A percentile compares a stretch with the other conserved stretches of the same genome.
These are phyloP conservation scores for Micromesistius poutassou DNA, from an alignment of 2,797 vertebrate species.

Conservation along the genomic window DNA sequence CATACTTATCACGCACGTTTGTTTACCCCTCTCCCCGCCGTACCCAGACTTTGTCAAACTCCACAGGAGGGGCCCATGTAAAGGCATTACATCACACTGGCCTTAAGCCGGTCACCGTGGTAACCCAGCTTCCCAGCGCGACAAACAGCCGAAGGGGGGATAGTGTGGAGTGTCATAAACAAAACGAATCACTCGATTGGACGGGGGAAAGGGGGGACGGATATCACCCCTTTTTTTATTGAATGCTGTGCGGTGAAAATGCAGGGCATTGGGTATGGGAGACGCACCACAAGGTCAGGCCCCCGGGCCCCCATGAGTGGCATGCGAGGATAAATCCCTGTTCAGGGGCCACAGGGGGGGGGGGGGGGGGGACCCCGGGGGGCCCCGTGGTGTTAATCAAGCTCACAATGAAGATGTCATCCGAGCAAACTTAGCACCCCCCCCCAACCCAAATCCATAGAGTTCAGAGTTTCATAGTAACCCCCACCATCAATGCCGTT, in stretches of 20 bases:
- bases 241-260: no score
- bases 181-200: constrained; percentile 15
- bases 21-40: constrained; percentile 26
- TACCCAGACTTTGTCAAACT: constrained; percentile 47
- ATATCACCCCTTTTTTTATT: constrained; percentile 30
- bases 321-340: constrained; percentile 28
- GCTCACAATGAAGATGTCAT: constrained; percentile 61
- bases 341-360: background rate
- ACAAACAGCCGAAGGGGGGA: constrained; percentile 40
- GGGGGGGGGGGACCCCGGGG: no score
- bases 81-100: constrained; percentile 47
- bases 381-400: constrained; percentile 18
- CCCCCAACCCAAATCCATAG: constrained; percentile 8
- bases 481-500: no score
- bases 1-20: constrained; percentile 40
- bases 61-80: constrained; percentile 41
- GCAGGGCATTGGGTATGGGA: constrained; percentile 17
- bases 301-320: constrained; percentile 26
- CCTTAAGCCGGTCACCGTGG: constrained; percentile 40
- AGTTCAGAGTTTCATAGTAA: no score
- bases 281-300: background rate
- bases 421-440: constrained; percentile 31
- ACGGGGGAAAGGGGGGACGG: constrained; percentile 15
- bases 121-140: constrained; percentile 54
- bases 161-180: constrained; percentile 61